phyloP scores from a whole-genome alignment of 2,113 vertebrate species.

The Cyanoramphus novaezelandiae region DNA sequence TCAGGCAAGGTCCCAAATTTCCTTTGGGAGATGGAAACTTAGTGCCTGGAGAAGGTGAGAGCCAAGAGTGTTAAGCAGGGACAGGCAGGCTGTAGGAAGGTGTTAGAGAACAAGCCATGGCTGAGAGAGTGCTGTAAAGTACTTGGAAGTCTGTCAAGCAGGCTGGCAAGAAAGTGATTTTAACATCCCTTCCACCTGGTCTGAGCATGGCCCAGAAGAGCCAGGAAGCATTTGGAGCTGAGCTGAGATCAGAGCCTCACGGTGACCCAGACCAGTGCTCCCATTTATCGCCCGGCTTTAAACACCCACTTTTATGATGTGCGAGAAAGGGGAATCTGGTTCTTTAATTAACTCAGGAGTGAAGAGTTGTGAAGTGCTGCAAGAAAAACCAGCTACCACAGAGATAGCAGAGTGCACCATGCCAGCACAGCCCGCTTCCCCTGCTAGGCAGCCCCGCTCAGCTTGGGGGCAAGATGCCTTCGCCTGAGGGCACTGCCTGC shows the following conservation, averaged over 20 bases:
- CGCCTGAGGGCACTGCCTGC: neutral
- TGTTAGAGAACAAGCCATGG: conserved; percentile 16
- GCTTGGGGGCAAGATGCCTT: neutral
- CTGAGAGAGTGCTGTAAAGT: conserved; percentile 21
- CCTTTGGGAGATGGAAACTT: neutral
- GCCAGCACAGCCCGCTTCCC: neutral
- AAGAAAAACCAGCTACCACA: conserved; percentile 35
- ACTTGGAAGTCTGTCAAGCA: conserved; percentile 23
- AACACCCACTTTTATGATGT: conserved; percentile 54
- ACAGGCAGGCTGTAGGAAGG: neutral
- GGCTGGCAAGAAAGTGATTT: conserved; percentile 23
- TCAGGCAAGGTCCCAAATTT: neutral
- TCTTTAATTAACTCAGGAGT: conserved; percentile 55
- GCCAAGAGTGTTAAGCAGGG: neutral
- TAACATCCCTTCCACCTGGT: conserved; percentile 50
- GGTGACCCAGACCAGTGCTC: conserved; percentile 20
- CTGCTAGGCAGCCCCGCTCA: neutral
- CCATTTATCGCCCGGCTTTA: conserved; percentile 49
- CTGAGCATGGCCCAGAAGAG: neutral
- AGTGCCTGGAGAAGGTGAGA: neutral
- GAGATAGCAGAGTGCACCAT: neutral
- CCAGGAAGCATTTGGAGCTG: neutral
- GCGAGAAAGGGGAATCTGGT: conserved; percentile 55
- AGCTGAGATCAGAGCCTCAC: neutral
- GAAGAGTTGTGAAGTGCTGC: conserved; percentile 48